Evolutionary conservation across 2,797 vertebrate species (phyloP), one percentile per base, ranked within the genome.

Genomic region (Molossus alvarezi): DNA sequence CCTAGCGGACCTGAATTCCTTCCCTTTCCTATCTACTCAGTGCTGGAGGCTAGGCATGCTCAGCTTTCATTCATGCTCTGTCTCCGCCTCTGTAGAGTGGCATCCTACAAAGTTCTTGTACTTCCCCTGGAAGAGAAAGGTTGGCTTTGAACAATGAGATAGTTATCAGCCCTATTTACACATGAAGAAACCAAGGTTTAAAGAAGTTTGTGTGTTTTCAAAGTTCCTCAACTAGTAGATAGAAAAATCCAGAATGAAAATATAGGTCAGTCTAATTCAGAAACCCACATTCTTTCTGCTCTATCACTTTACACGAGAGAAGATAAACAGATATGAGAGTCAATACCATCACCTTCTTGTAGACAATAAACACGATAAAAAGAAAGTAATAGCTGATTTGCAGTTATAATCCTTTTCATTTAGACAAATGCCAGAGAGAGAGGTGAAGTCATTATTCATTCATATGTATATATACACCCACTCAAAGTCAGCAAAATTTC

Each of bases 401-500:
- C 15, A 77, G 95, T 96, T 90, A 82, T 41, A 87, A 33, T 21
- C 37, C 58, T 97, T 96, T 84, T 85, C 37, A 94, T 94, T 96
- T 90, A 67, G 86, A 81, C 83, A 90, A 21, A 94, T 86, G 55
- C 5, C n/a, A 81, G 83, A 90, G 21, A 73, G 72, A 90, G 85
- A 64, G 80, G 4, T 60, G 83, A 75, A 77, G 75, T 93, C 76
- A 86, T 23, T 81, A 0, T 94, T 97, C 64, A 86, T 64, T 62
- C 85, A 53, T 45, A n/a, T 21, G 10, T 58, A 53, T 10, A 15
- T 23, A 37, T 25, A 14, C 2, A 72, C 20, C 85, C 6, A 77
- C 29, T 90, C 12, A 64, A 96, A 95, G 77, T 97, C 92, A 95
- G 96, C 73, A 85, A 95, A 97, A 96, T 90, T 87, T 82, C 71